Conservation (phyloP, 2,113 vertebrate species). For the Pantherophis guttatus region DNA sequence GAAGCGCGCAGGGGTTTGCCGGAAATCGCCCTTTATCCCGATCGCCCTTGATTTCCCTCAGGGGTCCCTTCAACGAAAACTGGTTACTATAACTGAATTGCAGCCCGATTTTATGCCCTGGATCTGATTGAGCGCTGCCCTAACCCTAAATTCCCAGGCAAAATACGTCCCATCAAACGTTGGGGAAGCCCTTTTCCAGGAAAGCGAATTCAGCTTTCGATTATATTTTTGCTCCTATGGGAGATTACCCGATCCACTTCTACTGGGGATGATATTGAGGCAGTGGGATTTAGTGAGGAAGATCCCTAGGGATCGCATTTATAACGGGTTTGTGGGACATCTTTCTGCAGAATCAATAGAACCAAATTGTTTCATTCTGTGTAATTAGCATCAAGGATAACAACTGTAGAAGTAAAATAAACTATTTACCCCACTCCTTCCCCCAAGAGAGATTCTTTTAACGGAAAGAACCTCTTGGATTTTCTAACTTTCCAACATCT, state of each 20-base stretch:
- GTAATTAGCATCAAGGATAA: background rate
- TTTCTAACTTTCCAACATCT: background rate
- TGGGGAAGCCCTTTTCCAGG: background rate
- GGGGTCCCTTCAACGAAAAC: background rate
- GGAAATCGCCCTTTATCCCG: background rate
- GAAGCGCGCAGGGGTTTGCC: background rate
- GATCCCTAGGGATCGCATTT: background rate
- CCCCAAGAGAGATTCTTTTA: background rate
- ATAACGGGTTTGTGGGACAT: background rate
- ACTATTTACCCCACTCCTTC: background rate
- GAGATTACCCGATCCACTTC: background rate
- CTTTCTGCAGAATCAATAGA: background rate
- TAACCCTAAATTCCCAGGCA: background rate
- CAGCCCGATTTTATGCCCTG: background rate
- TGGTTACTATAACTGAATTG: too few relatives aligned
- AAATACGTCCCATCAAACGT: background rate
- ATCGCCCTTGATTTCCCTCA: background rate
- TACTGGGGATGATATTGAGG: background rate
- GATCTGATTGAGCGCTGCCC: background rate
- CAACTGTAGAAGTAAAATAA: background rate
- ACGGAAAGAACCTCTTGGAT: constrained; percentile 2
- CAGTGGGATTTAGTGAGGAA: background rate
- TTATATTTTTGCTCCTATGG: background rate
- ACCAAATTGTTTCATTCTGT: background rate
- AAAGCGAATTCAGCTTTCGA: background rate